These are phyloP conservation scores for Hippoglossus stenolepis DNA, from an alignment of 2,113 vertebrate genomes.

Conservation along the genomic window DNA sequence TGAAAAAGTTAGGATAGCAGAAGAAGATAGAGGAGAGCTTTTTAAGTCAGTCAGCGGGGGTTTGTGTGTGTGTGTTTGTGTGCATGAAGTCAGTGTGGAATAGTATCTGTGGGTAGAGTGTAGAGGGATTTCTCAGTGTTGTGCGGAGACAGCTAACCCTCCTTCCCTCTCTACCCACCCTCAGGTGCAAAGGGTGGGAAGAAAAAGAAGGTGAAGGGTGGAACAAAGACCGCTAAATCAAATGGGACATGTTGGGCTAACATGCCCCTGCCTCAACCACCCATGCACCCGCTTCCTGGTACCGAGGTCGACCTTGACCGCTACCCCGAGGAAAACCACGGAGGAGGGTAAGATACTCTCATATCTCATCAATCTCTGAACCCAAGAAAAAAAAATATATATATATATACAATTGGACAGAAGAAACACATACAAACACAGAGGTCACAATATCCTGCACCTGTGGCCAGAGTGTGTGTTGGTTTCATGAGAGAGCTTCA, in stretches of 20 bases:
- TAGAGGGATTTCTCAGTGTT: slow-evolving; percentile 8
- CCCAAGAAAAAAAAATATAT: slow-evolving; percentile 5
- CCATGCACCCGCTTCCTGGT: slow-evolving; percentile 94
- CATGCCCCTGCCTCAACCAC: slow-evolving; percentile 93
- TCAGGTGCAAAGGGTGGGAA: slow-evolving; percentile 95
- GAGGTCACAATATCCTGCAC: slow-evolving; percentile 33
- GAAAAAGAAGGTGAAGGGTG: slow-evolving; percentile 96
- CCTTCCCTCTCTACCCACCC: slow-evolving; percentile 17
- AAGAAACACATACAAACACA: slow-evolving; percentile 32
- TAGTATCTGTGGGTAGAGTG: not conserved
- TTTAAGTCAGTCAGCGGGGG: slow-evolving; percentile 2
- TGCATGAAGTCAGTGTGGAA: slow-evolving; percentile 14
- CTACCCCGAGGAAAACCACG: slow-evolving; percentile 90
- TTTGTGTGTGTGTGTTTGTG: not conserved
- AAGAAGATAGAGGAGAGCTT: slow-evolving; percentile 39
- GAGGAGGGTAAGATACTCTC: slow-evolving; percentile 84
- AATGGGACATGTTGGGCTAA: slow-evolving; percentile 94
- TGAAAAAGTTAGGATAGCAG: slow-evolving; percentile 38
- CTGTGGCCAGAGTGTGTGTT: slow-evolving; percentile 21
- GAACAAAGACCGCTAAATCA: slow-evolving; percentile 91
- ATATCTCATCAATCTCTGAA: slow-evolving; percentile 60
- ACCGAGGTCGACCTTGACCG: slow-evolving; percentile 95
- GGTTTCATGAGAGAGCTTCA: no score
- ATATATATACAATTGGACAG: slow-evolving; percentile 3
- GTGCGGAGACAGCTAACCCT: slow-evolving; percentile 11